A percentile compares a stretch with the other conserved stretches of the same genome.
Evolutionary conservation across 2,113 vertebrate species (phyloP).

Genomic region (Trichomycterus rosablanca): DNA sequence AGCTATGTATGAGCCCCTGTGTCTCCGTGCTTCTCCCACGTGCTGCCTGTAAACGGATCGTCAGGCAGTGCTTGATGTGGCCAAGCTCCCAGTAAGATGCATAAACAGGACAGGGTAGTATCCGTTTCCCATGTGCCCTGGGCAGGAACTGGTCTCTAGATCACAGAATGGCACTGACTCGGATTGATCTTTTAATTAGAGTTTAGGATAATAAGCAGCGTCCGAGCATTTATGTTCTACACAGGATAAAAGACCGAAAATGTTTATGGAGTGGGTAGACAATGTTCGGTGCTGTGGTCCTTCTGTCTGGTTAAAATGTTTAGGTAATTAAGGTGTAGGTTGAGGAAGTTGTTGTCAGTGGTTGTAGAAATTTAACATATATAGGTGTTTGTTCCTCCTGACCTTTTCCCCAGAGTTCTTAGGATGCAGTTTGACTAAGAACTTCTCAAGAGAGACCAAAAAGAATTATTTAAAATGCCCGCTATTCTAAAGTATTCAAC

Average conservation of each 20-base stretch:
- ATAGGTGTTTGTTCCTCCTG: too few species aligned
- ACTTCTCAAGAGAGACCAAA: too few species aligned
- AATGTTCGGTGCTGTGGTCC: constrained; percentile 6
- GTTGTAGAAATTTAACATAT: too few species aligned
- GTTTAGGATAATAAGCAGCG: constrained; percentile 25
- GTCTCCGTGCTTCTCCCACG: constrained; percentile 26
- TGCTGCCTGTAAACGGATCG: constrained; percentile 35
- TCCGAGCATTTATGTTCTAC: constrained; percentile 21
- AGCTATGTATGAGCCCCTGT: background rate
- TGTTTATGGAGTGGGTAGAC: constrained; percentile 8
- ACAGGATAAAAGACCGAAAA: constrained; percentile 16
- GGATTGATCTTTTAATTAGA: constrained; percentile 43
- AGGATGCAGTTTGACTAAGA: too few species aligned
- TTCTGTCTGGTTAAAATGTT: background rate
- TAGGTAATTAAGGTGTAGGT: constrained; percentile 8
- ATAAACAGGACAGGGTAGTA: constrained; percentile 42
- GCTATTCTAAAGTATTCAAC: too few species aligned
- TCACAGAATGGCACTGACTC: constrained; percentile 38
- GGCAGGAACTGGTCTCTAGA: constrained; percentile 36
- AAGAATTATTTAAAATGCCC: too few species aligned
- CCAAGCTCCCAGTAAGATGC: constrained; percentile 21
- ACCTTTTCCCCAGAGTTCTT: too few species aligned
- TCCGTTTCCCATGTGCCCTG: constrained; percentile 33
- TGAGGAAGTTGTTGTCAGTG: constrained; percentile 10
- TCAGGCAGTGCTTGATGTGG: constrained; percentile 41